Base-by-base conservation (phyloP, 2,797 vertebrate species). In the Micrastur ruficollis region DNA sequence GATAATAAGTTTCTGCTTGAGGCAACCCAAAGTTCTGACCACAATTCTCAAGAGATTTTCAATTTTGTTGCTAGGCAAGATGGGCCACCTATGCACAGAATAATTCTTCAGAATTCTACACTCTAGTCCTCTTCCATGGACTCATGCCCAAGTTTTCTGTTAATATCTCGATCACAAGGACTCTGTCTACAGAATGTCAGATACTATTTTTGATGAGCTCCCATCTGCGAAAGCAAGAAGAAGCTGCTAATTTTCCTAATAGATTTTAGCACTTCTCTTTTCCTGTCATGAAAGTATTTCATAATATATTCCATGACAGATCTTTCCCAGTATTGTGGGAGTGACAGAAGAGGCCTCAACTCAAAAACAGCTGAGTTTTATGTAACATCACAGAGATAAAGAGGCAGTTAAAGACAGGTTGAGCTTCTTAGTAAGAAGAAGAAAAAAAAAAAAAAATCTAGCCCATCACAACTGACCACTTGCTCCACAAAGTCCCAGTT, bases 401-500 rank as follows among this genome's bases (percentile, higher is more conserved):
- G 80, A 94, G 47, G 89, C 85, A 95, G 34, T 63, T 82, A 96
- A 94, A 97, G 86, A 91, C 81, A 96, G 65, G 83, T 50, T 89
- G 91, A 96, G 53, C 58, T 87, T 87, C 86, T 95, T 82, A 91
- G 67, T 27, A 65, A 76, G 15, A 32, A 59, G 34, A 46, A 62
- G 31, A 9, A 12, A 58, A 72, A 74, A 91, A 95, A 72, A 74
- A 91, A 95, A 52, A 89, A 47, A 40, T 66, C 93, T 89, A 97
- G 82, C 90, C 79, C 93, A 96, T 94, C 68, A 83, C 87, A 94
- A 98, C 99, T 99, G 94, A 99, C 99, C 99, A 99, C 99, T 99
- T 99, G 99, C 97, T 99, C 99, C 98, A 99, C 99, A 97, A 99
- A 99, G 98, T 99, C 99, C 99, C 99, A 99, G 98, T 98, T 99